Evolutionary conservation across 35 echinoderm and acorn worm species (phyloP).

Genomic region (Holothuria glaberrima): DNA sequence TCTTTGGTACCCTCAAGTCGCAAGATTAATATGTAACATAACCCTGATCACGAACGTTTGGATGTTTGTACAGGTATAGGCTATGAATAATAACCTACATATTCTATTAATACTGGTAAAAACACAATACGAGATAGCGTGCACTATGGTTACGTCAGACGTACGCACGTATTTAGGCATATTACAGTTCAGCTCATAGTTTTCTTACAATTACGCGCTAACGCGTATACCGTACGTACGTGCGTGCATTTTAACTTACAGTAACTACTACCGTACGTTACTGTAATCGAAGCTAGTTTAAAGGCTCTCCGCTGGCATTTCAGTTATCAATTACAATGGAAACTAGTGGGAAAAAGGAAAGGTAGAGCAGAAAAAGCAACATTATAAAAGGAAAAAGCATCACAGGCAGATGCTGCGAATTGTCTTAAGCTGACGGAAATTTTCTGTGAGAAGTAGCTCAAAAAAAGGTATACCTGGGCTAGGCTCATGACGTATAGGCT

Average conservation of each 20-base stretch:
- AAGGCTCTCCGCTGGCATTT: not conserved
- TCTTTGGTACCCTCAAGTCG: not conserved
- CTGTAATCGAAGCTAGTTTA: constrained; percentile 1
- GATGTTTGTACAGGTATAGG: not conserved
- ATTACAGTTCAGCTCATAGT: constrained; percentile 9
- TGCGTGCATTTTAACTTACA: not conserved
- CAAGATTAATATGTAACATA: not conserved
- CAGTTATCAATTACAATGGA: not conserved
- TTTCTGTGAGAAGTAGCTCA: no score
- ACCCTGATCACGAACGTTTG: not conserved
- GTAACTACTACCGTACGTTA: not conserved
- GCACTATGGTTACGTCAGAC: constrained; percentile 2
- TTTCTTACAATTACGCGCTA: not conserved
- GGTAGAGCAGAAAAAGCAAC: no score
- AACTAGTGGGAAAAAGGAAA: no score
- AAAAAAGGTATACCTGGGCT: no score
- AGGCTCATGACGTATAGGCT: not conserved
- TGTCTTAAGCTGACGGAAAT: no score
- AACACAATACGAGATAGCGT: not conserved
- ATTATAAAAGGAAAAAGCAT: no score
- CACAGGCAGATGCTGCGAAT: constrained; percentile 1
- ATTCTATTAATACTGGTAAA: no score
- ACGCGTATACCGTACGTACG: constrained; percentile 1
- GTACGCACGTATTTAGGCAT: constrained; percentile 11
- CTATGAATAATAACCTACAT: not conserved